Base-by-base conservation (phyloP, 2,113 vertebrate species). In the Rostratula benghalensis region DNA sequence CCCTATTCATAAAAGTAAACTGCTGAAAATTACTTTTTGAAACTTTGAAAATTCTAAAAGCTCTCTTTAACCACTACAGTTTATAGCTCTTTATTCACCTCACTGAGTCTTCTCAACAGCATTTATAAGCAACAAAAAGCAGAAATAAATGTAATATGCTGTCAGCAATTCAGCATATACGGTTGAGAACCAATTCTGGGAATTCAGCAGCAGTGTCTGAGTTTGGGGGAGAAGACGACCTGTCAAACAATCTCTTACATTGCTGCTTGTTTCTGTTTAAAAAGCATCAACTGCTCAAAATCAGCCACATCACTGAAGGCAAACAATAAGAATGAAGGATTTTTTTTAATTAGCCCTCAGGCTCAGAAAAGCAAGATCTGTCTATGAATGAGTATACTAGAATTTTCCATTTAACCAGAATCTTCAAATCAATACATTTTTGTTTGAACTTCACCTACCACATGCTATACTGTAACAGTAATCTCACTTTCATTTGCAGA, bases 401-500 rank as follows among this genome's bases (percentile, higher is more conserved):
- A 91, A 89, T 77, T 92, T 93, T 85, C 63, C 69, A 82, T 75
- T 90, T 93, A 87, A 90, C 20, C 11, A 75, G 73, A 91, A 88
- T 51, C 70, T 93, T 88, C 64, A 89, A 56, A 92, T 79, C 95
- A 81, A 90, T 94, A 96, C 12, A 64, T 74, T 74, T 89, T 63
- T 92, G 80, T 89, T 95, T 94, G 87, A 96, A 82, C 77, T 94
- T 94, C 82, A 85, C 56, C 64, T 46, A 51, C 24, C 31, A 87
- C 57, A 50, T 54, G 31, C 69, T 79, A 37, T 30, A 74, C 54
- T 84, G 69, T 54, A 77, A 83, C 48, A 93, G 67, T 92, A 89
- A 94, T 92, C 69, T 88, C 60, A 70, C 31, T 88, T 94, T 80
- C 83, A 90, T 94, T 94, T 93, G 59, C 94, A 96, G 83, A 87